Base-by-base conservation (phyloP, 2,797 vertebrate species). In the Onychomys leucogaster region DNA sequence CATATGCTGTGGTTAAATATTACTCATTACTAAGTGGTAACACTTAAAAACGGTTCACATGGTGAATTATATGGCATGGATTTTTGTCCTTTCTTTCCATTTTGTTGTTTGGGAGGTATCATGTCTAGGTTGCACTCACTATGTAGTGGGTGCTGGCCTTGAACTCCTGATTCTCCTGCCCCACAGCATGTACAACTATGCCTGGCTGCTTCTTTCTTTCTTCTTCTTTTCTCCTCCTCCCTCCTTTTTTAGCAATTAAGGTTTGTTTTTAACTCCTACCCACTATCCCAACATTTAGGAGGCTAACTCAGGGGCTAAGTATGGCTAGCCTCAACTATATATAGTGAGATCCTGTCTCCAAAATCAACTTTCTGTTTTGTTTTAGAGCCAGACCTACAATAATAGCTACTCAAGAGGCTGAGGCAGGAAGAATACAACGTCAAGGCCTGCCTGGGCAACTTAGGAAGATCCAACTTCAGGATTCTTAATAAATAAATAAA, bases 1-100 rank as follows among this genome's bases (percentile, higher is more conserved):
- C n/a, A 63, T 13, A 77, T 14, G 37, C n/a, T 88, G 32, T 67
- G 77, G 91, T 94, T 92, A 97, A 97, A 96, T 86, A 97, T 94
- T 95, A 95, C n/a, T 91, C 65, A 73, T 29, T 71, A 73, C 71
- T 63, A 8, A 96, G 81, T 21, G 29, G 27, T 52, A 89, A 67
- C 55, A 96, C 32, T n/a, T 57, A 67, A 87, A 94, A 93, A 73
- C 17, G 41, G n/a, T 69, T 63, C 49, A 69, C 17, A 65, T 57
- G 21, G n/a, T 73, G n/a, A 61, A 13, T 52, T 92, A 90, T 61
- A 78, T 57, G 90, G 67, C 75, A 14, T 83, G 13, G 1, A 67
- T 46, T 59, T 65, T 78, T 57, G 43, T 55, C 32, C 59, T 83
- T 83, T 65, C 43, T 65, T 43, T 49, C 32, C 65, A 4, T n/a